A percentile compares a stretch with the other conserved stretches of the same genome.
Evolutionary conservation across 2,113 vertebrate genomes (phyloP).

Genomic region (Gasterosteus aculeatus): DNA sequence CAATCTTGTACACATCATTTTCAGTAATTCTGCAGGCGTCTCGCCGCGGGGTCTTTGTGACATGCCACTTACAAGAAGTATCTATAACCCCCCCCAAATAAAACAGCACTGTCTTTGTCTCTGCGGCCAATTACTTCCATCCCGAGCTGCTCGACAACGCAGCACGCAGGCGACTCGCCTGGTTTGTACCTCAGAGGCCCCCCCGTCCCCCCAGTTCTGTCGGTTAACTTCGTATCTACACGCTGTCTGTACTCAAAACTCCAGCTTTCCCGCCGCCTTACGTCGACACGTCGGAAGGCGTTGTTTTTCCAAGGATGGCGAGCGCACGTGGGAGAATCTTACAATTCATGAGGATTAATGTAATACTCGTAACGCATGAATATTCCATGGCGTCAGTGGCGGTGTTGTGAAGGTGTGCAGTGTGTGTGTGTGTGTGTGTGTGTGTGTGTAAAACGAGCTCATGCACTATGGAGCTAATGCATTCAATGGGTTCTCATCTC

Average conservation of each 20-base stretch:
- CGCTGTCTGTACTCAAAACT: constrained; percentile 36
- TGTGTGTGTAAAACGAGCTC: constrained; percentile 18
- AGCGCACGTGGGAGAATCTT: neutral
- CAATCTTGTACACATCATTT: constrained; percentile 77
- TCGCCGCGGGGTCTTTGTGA: constrained; percentile 36
- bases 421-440: constrained; percentile 7
- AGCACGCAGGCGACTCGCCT: constrained; percentile 31
- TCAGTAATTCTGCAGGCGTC: constrained; percentile 58
- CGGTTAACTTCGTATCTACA: constrained; percentile 39
- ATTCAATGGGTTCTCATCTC: constrained; percentile 42
- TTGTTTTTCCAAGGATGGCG: neutral
- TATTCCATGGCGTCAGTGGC: constrained; percentile 12
- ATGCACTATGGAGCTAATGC: constrained; percentile 34
- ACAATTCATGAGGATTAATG: constrained; percentile 29
- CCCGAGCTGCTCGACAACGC: constrained; percentile 28
- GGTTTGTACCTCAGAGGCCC: constrained; percentile 52
- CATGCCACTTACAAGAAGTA: constrained; percentile 57
- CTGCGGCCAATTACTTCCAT: constrained; percentile 47
- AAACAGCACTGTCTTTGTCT: constrained; percentile 11
- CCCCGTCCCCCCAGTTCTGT: constrained; percentile 55
- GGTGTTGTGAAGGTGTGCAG: constrained; percentile 14
- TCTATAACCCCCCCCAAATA: constrained; percentile 14
- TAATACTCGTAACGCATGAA: neutral
- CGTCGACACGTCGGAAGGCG: too few species aligned
- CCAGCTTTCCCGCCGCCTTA: neutral